A percentile compares a stretch with the other conserved stretches of the same genome.
Evolutionary conservation across 2,797 vertebrate species (phyloP).

Genomic region (Chelonia mydas): DNA sequence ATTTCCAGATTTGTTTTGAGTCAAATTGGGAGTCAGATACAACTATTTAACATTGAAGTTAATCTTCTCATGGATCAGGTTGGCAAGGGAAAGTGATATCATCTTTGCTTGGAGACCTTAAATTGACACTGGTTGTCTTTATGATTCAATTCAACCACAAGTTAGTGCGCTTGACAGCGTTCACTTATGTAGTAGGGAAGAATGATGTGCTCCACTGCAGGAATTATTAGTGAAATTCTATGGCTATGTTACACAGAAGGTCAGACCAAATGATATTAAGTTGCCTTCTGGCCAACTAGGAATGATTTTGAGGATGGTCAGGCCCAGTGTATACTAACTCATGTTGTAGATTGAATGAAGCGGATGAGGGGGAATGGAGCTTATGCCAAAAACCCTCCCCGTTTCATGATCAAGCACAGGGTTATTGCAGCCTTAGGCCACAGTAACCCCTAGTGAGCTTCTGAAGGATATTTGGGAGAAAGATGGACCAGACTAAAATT

Average conservation of each 20-base stretch:
- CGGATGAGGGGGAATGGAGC: background rate
- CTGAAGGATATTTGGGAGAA: background rate
- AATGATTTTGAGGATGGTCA: background rate
- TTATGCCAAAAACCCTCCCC: background rate
- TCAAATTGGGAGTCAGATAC: constrained; percentile 48
- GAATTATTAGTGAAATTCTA: constrained; percentile 51
- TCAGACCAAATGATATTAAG: constrained; percentile 38
- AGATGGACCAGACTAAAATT: background rate
- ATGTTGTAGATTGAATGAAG: background rate
- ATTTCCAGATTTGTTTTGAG: constrained; percentile 8
- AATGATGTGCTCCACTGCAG: constrained; percentile 23
- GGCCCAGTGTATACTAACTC: background rate
- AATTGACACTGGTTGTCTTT: constrained; percentile 59
- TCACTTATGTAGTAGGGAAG: constrained; percentile 38
- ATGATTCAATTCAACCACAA: constrained; percentile 30
- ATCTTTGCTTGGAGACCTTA: constrained; percentile 41
- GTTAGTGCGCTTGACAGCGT: constrained; percentile 34
- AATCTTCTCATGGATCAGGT: background rate
- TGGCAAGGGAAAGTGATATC: constrained; percentile 39
- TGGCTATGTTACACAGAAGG: constrained; percentile 38
- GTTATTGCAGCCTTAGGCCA: background rate
- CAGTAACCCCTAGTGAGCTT: background rate
- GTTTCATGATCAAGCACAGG: background rate
- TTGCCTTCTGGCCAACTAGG: background rate
- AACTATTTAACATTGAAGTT: constrained; percentile 35